Base-by-base conservation (phyloP, 1,140 invertebrate species). In the Pseudomyrmex dendroicus region DNA sequence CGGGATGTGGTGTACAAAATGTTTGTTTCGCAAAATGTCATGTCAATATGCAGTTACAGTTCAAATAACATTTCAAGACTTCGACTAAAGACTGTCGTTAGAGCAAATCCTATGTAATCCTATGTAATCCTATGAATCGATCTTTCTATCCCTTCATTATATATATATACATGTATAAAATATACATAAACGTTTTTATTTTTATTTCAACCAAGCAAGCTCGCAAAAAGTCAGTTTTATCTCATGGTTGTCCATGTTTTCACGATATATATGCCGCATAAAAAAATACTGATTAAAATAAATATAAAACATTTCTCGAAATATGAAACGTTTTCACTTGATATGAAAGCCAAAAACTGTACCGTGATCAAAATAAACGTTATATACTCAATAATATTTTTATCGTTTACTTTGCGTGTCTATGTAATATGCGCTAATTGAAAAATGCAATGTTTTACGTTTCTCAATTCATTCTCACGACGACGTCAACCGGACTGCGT, bases 271-370 rank as follows among this genome's bases (percentile, higher is more conserved):
- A 59, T 22, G 2, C 5, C 44, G 9, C 9, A 35, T 52, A 22
- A 13, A 68, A 66, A 77, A 78, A 25, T 59, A 59, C 15, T 61
- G 66, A 80, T 70, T 48, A 50, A 20, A 70, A 80, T 68, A 48
- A 68, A 78, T 59, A 15, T 67, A 54, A 44, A 54, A 76, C 12
- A 54, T 12, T 66, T 48, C 3, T 52, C 22, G 54, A 7, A 12
- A 8, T 12, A 44, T 35, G 35, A 35, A 35, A 35, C 35, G 35
- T 35, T 35, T 35, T 35, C 5, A 35, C 35, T 5, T 20, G 13
- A 64, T 20, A 73, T n/a, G 20, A 54, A 77, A 54, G 66, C n/a
- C 15, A 54, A 67, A 56, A 77, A 35, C 15, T 8, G 7, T 50
- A 3, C 15, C n/a, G 5, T 5, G 52, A 35, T 57, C 35, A 57